Evolutionary conservation across 64 coral and sea anemone species (phyloP).

Genomic region (Stichodactyla helianthus): DNA sequence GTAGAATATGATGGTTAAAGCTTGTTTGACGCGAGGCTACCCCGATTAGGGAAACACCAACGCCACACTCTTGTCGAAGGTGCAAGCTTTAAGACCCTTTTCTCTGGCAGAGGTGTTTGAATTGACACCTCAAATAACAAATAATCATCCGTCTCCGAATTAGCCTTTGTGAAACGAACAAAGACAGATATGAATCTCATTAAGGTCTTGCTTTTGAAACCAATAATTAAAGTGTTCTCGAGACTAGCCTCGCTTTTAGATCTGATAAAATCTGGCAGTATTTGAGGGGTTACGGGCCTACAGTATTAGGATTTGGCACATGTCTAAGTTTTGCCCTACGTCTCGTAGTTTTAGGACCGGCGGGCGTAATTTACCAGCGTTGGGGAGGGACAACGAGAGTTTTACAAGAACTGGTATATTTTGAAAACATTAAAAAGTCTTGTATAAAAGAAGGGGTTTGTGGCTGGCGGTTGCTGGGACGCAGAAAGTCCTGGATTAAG

Average conservation of each 20-base stretch:
- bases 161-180: constrained; percentile 20
- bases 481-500: background rate
- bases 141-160: background rate
- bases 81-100: background rate
- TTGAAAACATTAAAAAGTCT: background rate
- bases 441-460: background rate
- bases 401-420: constrained; percentile 2
- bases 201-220: background rate
- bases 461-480: background rate
- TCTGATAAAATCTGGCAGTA: background rate
- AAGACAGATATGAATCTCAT: constrained; percentile 31
- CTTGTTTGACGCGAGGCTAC: background rate
- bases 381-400: background rate
- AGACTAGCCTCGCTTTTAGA: constrained; percentile 10
- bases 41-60: background rate
- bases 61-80: background rate
- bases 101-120: constrained; percentile 6
- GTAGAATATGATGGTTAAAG: constrained; percentile 9
- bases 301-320: background rate
- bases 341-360: background rate
- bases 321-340: background rate
- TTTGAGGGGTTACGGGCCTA: background rate
- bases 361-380: background rate
- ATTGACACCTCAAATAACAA: constrained; percentile 9
- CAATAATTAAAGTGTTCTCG: constrained; percentile 10